Evolutionary conservation across 2,797 vertebrate genomes (phyloP), one percentile per base, ranked within the genome.

Genomic region (Hybognathus amarus): DNA sequence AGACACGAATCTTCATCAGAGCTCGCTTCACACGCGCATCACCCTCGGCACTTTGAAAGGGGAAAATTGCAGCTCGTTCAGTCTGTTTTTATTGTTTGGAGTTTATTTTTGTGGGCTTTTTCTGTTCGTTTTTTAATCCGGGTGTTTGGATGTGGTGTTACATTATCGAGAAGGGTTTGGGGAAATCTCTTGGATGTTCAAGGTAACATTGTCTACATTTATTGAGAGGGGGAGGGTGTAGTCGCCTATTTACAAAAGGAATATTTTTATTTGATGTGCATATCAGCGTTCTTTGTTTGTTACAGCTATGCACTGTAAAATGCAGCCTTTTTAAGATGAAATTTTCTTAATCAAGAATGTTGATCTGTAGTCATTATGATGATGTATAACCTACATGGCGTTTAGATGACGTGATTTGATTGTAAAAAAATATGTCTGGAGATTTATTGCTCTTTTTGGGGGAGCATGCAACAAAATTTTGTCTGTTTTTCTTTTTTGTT

Each of bases 221-320:
- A 93, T 76, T 66, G 84, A 90, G 42, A 38, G 69, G 69, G 52
- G 76, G 94, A 61, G 76, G 52, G 76, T 96, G 96, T 96, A 97
- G 96, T 96, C 86, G 93, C 95, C 95, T 97, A 99, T 98, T 98
- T 97, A 97, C 96, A 97, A 92, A 97, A 95, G 93, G 94, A 97
- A 96, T 97, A 97, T 98, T 98, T 98, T 99, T 98, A 96, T 98
- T 98, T 97, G 97, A 90, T 98, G 97, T 99, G 98, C 93, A 99
- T 98, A 97, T 93, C 94, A 92, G 82, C 93, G 95, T 96, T 96
- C 93, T 97, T 97, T 97, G 96, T 99, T 98, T 97, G 97, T 99
- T 99, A 98, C 97, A 97, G 98, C 98, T 99, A 98, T 99, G 98
- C 98, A 98, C 98, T 99, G 98, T 99, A 99, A 94, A 98, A 99